phyloP scores from a whole-genome alignment of 2,888 invertebrate genomes.

The Scotopteryx bipunctaria region DNA sequence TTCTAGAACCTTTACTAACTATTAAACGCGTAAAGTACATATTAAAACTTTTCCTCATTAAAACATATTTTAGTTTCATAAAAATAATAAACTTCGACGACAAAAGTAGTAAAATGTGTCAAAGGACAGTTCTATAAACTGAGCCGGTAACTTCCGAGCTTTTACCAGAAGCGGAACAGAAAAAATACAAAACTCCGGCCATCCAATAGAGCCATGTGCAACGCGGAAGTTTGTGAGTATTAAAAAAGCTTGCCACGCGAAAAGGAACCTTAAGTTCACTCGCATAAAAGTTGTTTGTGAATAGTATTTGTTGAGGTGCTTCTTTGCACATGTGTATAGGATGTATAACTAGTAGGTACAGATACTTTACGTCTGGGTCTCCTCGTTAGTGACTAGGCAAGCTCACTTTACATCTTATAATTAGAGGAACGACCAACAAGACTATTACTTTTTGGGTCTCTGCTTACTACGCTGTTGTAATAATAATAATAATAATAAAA shows the following conservation, averaged over 20 bases:
- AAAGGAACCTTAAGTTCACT: not conserved
- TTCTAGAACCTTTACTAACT: too few relatives aligned
- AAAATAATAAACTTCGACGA: not conserved
- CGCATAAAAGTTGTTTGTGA: not conserved
- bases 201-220: conserved; percentile 17
- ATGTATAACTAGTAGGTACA: too few relatives aligned
- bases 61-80: too few relatives aligned
- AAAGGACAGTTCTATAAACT: conserved; percentile 12
- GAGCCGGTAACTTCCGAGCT: conserved; percentile 23
- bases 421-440: too few relatives aligned
- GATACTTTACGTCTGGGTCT: not conserved
- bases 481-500: too few relatives aligned
- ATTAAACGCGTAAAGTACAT: too few relatives aligned
- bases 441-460: too few relatives aligned
- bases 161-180: conserved; percentile 21
- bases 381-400: not conserved
- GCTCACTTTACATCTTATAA: conserved; percentile 4
- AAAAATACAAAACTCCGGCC: conserved; percentile 11
- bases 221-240: conserved; percentile 4
- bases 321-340: conserved; percentile 15
- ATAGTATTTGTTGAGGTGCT: conserved; percentile 16
- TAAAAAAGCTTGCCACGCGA: conserved; percentile 14
- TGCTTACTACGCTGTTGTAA: too few relatives aligned
- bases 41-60: too few relatives aligned
- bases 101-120: not conserved